Evolutionary conservation across 2,113 vertebrate genomes (phyloP).

Genomic region (Oreochromis niloticus): DNA sequence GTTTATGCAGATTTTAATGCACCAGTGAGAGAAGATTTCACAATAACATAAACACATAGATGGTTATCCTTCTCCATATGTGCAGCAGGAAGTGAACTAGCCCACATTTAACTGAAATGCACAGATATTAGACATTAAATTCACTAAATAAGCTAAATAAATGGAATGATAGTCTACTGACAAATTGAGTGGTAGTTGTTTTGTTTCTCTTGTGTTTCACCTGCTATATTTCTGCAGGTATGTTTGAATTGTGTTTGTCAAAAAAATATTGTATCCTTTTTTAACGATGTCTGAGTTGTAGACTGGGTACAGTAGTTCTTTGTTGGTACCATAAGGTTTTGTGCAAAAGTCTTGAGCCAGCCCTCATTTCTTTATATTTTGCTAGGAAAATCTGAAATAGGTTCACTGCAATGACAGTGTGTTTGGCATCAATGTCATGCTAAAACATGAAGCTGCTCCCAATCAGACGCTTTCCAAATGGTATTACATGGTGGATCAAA

Average conservation of each 20-base stretch:
- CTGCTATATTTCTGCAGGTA: neutral
- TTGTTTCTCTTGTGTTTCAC: neutral
- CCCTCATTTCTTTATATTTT: neutral
- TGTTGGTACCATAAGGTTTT: neutral
- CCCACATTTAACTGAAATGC: neutral
- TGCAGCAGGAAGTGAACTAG: neutral
- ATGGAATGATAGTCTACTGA: neutral
- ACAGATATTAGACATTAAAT: neutral
- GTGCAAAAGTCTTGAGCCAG: neutral
- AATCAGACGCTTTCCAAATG: neutral
- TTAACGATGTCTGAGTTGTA: neutral
- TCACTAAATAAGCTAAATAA: neutral
- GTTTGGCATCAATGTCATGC: neutral
- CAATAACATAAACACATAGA: neutral
- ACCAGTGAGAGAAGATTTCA: neutral
- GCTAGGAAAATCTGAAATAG: neutral
- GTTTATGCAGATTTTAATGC: neutral
- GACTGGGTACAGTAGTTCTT: neutral
- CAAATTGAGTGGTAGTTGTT: neutral
- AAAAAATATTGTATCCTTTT: neutral
- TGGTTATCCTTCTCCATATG: neutral
- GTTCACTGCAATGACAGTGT: neutral
- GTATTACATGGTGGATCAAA: neutral
- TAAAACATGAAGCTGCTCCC: neutral
- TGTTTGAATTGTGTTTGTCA: neutral